These are phyloP conservation scores for Scaptomyza flava DNA, from an alignment of 2,888 invertebrate genomes.

Conservation along the genomic window DNA sequence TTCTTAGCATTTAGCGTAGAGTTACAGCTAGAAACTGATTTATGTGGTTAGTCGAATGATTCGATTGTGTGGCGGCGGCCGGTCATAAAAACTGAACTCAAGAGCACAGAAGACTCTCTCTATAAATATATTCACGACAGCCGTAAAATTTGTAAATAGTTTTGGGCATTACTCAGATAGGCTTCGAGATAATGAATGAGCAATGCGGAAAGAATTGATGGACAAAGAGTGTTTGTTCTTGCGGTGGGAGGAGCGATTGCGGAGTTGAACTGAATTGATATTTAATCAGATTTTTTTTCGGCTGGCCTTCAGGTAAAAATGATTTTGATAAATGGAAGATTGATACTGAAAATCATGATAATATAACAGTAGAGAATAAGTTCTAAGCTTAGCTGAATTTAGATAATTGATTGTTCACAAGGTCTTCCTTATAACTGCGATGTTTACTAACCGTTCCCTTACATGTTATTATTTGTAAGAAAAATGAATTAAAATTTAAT, in stretches of 20 bases:
- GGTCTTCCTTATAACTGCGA: too few relatives aligned
- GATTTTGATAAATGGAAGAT: neutral
- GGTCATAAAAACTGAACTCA: conserved; percentile 51
- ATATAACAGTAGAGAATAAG: too few relatives aligned
- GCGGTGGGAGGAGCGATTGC: too few relatives aligned
- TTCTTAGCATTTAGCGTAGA: conserved; percentile 65
- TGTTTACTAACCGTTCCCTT: too few relatives aligned
- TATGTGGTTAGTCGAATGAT: conserved; percentile 61
- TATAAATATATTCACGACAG: conserved; percentile 28
- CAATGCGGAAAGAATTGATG: conserved; percentile 8
- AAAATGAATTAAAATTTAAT: neutral
- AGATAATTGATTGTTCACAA: too few relatives aligned
- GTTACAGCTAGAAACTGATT: conserved; percentile 71
- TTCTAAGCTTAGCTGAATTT: too few relatives aligned
- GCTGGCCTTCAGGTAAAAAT: neutral
- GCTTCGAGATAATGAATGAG: conserved; percentile 54
- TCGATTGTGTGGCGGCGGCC: conserved; percentile 37
- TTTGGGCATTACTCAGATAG: conserved; percentile 63
- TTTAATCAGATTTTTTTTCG: neutral
- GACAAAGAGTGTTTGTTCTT: neutral
- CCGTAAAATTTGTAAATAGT: conserved; percentile 70
- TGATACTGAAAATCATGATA: too few relatives aligned
- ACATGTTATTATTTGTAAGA: neutral
- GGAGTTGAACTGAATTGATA: neutral
- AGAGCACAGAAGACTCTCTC: neutral